Base-by-base conservation (phyloP, 2,888 invertebrate species). In the Syrphus vitripennis region DNA sequence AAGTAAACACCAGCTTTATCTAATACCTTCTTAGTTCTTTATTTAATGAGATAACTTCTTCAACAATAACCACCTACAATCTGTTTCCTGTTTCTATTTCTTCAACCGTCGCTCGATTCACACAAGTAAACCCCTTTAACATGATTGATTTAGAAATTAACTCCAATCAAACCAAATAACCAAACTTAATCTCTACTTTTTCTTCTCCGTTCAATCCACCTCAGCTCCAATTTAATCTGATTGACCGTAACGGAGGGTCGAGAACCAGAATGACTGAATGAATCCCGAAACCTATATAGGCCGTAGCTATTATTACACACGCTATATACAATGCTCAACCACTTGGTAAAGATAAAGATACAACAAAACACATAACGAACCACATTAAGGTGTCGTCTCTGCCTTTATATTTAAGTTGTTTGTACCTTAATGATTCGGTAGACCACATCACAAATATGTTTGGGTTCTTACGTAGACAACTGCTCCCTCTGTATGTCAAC, bases 191-290 rank as follows among this genome's bases (percentile, higher is more conserved):
- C 65, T 65, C 45, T 42, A 34, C 10, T 59, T 59, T 24, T 24
- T 31, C 37, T 63, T 12, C 10, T 37, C 14, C 42, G 50, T 42
- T 70, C 16, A 69, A 63, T 78, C 53, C 29, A 63, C 45, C 40
- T 74, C 24, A 78, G 10, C 9, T 10, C 6, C 67, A 83, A 74
- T 79, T 74, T 69, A 79, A 83, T 79, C 79, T 26, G 45, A 69
- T 74, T 79, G 79, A 69, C 67, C 59, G 34, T 29, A 45, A 65
- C 34, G n/a, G 7, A 75, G 1, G 12, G 0, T 1, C 37, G 14
- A 59, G 3, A 16, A 31, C 4, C 14, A 21, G 7, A 14, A 9
- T 34, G 12, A 9, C 34, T 12, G 10, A 31, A 0, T 10, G 48
- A 48, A 59, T 37, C 34, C 4, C 21, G 4, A 14, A 34, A 21